phyloP scores from a whole-genome alignment of 2,888 invertebrate genomes.

The Drosophila ustulata region DNA sequence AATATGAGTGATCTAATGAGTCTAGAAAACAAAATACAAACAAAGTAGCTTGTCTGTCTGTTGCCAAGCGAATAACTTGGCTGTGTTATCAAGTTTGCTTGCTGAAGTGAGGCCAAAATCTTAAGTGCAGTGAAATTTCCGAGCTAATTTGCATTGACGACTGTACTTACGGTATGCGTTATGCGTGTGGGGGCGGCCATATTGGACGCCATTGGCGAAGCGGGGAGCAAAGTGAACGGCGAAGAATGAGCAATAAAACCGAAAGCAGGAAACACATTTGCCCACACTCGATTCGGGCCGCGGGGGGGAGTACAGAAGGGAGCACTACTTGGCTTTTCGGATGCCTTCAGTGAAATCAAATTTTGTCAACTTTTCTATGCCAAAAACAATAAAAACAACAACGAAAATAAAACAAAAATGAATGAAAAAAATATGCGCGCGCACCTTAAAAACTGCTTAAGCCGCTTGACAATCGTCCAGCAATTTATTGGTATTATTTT shows the following conservation, averaged over 20 bases:
- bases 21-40: not conserved
- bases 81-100: slow-evolving; percentile 4
- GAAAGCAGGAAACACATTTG: slow-evolving; percentile 72
- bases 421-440: slow-evolving; percentile 34
- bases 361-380: slow-evolving; percentile 59
- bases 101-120: slow-evolving; percentile 11
- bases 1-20: not conserved
- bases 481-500: slow-evolving; percentile 48
- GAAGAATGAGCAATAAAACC: slow-evolving; percentile 58
- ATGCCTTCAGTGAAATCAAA: slow-evolving; percentile 55
- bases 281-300: slow-evolving; percentile 43
- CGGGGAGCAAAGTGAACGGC: slow-evolving; percentile 14
- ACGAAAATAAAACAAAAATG: slow-evolving; percentile 5
- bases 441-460: slow-evolving; percentile 52
- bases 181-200: slow-evolving; percentile 56
- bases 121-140: slow-evolving; percentile 54
- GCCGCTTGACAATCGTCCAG: slow-evolving; percentile 21
- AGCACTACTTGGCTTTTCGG: slow-evolving; percentile 22
- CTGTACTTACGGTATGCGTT: slow-evolving; percentile 13
- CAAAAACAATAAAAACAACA: slow-evolving; percentile 24
- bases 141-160: slow-evolving; percentile 61
- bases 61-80: slow-evolving; percentile 3
- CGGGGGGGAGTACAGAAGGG: not conserved
- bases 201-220: slow-evolving; percentile 55
- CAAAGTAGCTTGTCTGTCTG: not conserved